Base-by-base conservation (phyloP, 2,888 invertebrate genomes). In the Chymomyza fuscimana region DNA sequence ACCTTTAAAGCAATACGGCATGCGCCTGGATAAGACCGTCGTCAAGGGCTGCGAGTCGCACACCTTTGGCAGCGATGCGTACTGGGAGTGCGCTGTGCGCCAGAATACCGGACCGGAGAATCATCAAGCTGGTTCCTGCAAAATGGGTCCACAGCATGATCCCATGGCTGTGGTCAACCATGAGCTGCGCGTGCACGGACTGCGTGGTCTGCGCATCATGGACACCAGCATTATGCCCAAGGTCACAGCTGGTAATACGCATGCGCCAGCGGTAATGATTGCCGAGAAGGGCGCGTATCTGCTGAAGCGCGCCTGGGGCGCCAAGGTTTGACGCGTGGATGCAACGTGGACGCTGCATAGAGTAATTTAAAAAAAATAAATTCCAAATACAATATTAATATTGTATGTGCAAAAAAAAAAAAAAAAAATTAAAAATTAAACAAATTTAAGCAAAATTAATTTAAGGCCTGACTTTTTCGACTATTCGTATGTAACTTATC, bases 181-280 rank as follows among this genome's bases (percentile, higher is more conserved):
- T 71, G 93, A 94, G 89, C 92, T 96, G 61, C 79, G 90, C 40
- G 92, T 92, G 0, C 94, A 95, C 82, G 96, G 96, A 6, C 92
- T 96, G 12, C 91, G 93, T 15, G 93, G 94, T 5, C 91, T 96
- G 54, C 92, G 96, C 76, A 96, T 96, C 0, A 94, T 96, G 69
- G 96, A 96, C 88, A 96, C 96, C 0, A 96, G 96, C 76, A 93
- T 96, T 56, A 96, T 96, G 94, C 96, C 96, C 0, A 94, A 94
- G 89, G 94, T 96, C 58, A 94, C 95, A 0, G 94, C 96, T 0
- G 95, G 95, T 25, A 96, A 96, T 88, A 96, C 96, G 0, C 96
- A 96, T 82, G 95, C 95, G 0, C 95, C 96, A 0, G 93, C 93
- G 0, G 95, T 94, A 74, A 96, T 96, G 96, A 96, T 96, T 81